Evolutionary conservation across 2,113 vertebrate species (phyloP).

Genomic region (Cinclus mexicanus): DNA sequence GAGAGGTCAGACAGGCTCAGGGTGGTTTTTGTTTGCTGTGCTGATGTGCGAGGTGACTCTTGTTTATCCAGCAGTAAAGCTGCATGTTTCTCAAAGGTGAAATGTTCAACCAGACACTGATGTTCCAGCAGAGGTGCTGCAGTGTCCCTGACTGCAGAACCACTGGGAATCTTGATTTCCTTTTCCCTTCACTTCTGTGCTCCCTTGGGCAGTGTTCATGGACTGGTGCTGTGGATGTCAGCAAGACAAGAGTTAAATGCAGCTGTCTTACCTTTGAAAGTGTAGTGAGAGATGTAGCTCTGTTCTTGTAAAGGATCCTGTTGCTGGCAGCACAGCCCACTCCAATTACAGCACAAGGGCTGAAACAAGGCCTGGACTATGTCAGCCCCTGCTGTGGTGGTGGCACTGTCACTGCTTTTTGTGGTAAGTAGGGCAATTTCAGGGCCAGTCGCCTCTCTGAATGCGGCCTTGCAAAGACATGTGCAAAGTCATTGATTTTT

Average conservation of each 20-base stretch:
- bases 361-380: not conserved
- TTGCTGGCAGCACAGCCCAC: slow-evolving; percentile 38
- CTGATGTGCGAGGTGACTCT: not conserved
- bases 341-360: not conserved
- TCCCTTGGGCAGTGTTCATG: not conserved
- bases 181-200: not conserved
- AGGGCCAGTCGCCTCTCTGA: slow-evolving; percentile 32
- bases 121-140: not conserved
- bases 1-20: not conserved
- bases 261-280: not conserved
- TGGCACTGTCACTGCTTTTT: slow-evolving; percentile 38
- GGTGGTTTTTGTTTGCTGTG: not conserved
- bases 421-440: slow-evolving; percentile 41
- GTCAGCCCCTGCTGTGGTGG: not conserved
- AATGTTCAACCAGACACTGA: not conserved
- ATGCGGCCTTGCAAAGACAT: slow-evolving; percentile 26
- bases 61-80: not conserved
- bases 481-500: slow-evolving; percentile 49
- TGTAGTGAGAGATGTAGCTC: not conserved
- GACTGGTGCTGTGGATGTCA: not conserved
- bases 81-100: not conserved
- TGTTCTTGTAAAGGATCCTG: not conserved
- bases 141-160: not conserved
- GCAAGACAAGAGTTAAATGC: not conserved
- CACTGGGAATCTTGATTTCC: not conserved